phyloP scores from a whole-genome alignment of 2,888 invertebrate species.

The Phyllotreta striolata region DNA sequence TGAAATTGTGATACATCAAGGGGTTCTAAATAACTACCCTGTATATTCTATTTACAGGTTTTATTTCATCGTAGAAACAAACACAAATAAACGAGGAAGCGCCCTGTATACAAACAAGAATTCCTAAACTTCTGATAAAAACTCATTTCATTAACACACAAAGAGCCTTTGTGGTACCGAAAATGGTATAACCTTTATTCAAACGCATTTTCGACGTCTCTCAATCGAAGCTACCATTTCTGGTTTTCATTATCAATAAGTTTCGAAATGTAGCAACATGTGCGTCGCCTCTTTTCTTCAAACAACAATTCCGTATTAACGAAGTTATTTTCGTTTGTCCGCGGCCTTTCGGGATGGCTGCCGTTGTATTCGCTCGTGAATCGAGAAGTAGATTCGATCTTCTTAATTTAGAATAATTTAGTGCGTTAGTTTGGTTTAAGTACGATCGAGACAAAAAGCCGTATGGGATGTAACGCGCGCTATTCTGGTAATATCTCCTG shows the following conservation, averaged over 20 bases:
- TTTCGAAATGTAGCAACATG: slow-evolving; percentile 13
- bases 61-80: no score
- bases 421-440: slow-evolving; percentile 15
- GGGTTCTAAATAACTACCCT: no score
- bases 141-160: slow-evolving; percentile 27
- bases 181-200: slow-evolving; percentile 27
- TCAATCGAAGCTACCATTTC: slow-evolving; percentile 13
- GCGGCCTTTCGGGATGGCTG: slow-evolving; percentile 5
- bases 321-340: slow-evolving; percentile 14
- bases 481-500: slow-evolving; percentile 10
- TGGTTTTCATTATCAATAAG: slow-evolving; percentile 18
- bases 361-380: slow-evolving; percentile 1
- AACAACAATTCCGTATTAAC: slow-evolving; percentile 16
- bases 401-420: slow-evolving; percentile 34
- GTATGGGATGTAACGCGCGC: neutral
- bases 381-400: slow-evolving; percentile 23
- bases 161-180: slow-evolving; percentile 28
- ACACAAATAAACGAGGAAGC: neutral
- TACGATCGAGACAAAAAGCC: slow-evolving; percentile 11
- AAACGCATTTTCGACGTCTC: slow-evolving; percentile 16
- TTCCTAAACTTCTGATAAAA: slow-evolving; percentile 23
- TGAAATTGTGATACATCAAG: no score
- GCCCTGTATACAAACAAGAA: slow-evolving; percentile 7
- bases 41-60: no score
- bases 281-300: slow-evolving; percentile 1